phyloP scores from a whole-genome alignment of 2,797 vertebrate genomes.

The Luscinia megarhynchos region DNA sequence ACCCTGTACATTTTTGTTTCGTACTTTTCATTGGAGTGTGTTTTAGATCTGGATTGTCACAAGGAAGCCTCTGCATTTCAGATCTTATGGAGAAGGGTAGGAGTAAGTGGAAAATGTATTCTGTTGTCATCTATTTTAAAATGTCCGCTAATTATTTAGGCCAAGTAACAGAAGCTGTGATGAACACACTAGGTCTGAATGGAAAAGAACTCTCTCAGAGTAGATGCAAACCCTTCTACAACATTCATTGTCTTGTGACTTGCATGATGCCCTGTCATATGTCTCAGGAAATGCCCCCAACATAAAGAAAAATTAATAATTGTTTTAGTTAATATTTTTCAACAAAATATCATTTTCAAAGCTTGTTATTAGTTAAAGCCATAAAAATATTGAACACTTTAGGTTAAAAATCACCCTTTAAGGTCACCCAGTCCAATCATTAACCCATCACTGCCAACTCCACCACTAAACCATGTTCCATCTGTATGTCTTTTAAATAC shows the following conservation, averaged over 20 bases:
- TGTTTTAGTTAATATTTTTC: not conserved
- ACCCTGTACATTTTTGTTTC: not conserved
- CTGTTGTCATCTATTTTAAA: not conserved
- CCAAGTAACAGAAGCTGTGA: not conserved
- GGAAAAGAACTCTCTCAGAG: not conserved
- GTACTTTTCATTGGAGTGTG: not conserved
- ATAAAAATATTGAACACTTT: not conserved
- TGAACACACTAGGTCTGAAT: not conserved
- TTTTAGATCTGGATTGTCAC: not conserved
- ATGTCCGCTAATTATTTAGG: not conserved
- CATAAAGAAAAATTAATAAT: not conserved
- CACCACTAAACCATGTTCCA: not conserved
- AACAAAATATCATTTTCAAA: not conserved
- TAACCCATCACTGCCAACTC: not conserved
- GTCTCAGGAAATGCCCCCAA: not conserved
- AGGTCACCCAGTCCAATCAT: not conserved
- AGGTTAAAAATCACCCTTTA: not conserved
- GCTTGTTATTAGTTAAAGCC: not conserved
- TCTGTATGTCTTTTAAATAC: not conserved
- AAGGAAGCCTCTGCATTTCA: not conserved
- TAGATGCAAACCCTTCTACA: not conserved
- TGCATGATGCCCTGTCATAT: not conserved
- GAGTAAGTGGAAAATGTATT: not conserved
- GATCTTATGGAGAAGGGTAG: not conserved
- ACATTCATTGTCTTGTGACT: not conserved